phyloP scores from a whole-genome alignment of 35 echinoderm and acorn worm species.

The Ophioderma brevispina region DNA sequence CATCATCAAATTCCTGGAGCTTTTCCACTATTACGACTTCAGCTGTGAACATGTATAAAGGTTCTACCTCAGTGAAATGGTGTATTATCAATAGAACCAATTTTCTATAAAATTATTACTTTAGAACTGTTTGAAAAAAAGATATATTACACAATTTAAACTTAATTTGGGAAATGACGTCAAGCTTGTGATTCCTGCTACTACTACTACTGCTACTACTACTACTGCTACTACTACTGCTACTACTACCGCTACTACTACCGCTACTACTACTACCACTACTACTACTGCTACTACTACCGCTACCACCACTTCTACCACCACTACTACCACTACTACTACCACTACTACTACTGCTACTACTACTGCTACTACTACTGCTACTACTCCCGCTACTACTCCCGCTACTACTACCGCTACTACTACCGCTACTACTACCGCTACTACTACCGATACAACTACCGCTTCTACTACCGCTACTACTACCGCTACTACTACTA shows the following conservation, averaged over 20 bases:
- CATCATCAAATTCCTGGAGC: too few species aligned
- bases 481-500: neutral
- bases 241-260: slow-evolving; percentile 7
- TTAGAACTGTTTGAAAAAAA: too few species aligned
- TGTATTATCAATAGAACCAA: too few species aligned
- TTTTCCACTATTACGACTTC: too few species aligned
- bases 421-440: neutral
- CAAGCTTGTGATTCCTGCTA: neutral
- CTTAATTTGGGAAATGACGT: neutral
- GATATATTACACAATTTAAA: neutral
- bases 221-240: slow-evolving; percentile 1
- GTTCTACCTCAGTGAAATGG: too few species aligned
- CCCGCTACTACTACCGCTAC: neutral
- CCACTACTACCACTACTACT: neutral
- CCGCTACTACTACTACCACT: neutral
- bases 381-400: neutral
- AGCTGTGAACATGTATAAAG: too few species aligned
- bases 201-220: neutral
- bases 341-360: neutral
- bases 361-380: neutral
- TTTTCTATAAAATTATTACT: neutral
- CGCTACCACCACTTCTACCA: neutral
- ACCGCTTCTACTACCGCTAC: neutral
- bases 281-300: slow-evolving; percentile 6
- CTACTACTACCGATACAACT: neutral